Conservation (phyloP, 2,888 invertebrate species). For the Mimas tiliae region DNA sequence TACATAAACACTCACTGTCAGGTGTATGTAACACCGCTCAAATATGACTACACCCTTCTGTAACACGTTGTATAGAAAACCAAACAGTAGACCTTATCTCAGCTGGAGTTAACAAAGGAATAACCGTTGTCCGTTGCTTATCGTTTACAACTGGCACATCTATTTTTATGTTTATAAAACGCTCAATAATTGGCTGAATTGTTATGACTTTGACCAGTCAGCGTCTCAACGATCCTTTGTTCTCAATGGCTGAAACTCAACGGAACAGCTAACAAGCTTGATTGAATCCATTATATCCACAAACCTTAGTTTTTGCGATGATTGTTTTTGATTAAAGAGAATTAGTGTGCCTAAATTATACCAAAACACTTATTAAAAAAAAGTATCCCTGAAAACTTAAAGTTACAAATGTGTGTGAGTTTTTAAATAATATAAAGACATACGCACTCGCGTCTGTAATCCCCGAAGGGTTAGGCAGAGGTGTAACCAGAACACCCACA, state of each 20-base stretch:
- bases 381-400: too few relatives aligned
- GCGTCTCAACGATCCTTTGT: slow-evolving; percentile 23
- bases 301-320: slow-evolving; percentile 4
- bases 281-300: slow-evolving; percentile 18
- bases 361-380: too few relatives aligned
- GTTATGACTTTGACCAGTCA: slow-evolving; percentile 28
- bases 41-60: too few relatives aligned
- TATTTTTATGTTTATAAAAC: slow-evolving; percentile 22
- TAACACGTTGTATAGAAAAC: background rate
- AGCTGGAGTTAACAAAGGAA: slow-evolving; percentile 8
- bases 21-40: too few relatives aligned
- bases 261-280: slow-evolving; percentile 11
- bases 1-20: too few relatives aligned
- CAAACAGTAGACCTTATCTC: background rate
- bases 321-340: slow-evolving; percentile 27
- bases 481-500: too few relatives aligned
- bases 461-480: too few relatives aligned
- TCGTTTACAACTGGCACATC: slow-evolving; percentile 13
- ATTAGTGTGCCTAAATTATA: background rate
- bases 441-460: too few relatives aligned
- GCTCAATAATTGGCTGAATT: slow-evolving; percentile 28
- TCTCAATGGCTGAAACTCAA: slow-evolving; percentile 21
- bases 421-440: too few relatives aligned
- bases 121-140: background rate
- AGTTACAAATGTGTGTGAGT: too few relatives aligned